phyloP scores from a whole-genome alignment of 2,113 vertebrate species.

The Gnathonemus echidnorhynchus region DNA sequence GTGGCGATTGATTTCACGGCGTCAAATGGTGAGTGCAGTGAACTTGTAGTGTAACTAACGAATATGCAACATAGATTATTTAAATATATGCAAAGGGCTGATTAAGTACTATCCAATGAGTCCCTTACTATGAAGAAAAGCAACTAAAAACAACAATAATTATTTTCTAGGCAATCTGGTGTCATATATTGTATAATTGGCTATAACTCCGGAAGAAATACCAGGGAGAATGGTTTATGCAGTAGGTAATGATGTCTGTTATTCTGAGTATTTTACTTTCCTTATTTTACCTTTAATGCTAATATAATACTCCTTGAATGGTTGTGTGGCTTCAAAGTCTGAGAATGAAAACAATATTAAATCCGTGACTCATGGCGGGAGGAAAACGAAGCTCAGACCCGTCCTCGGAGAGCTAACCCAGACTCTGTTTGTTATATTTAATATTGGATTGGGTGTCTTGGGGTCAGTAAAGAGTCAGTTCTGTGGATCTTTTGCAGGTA shows the following conservation, averaged over 20 bases:
- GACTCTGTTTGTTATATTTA: neutral
- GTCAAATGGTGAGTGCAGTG: slow-evolving; percentile 83
- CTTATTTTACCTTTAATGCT: neutral
- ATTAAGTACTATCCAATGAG: neutral
- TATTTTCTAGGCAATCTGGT: neutral
- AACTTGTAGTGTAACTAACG: neutral
- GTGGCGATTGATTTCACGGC: slow-evolving; percentile 98
- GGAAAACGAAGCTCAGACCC: neutral
- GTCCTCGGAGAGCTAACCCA: neutral
- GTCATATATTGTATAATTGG: neutral
- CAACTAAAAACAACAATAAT: neutral
- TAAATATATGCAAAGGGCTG: neutral
- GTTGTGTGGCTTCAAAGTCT: neutral
- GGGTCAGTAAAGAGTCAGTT: neutral
- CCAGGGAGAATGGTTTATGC: neutral
- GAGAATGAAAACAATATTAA: neutral
- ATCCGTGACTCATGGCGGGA: neutral
- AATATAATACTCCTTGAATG: neutral
- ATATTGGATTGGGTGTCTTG: neutral
- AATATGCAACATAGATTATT: neutral
- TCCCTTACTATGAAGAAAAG: neutral
- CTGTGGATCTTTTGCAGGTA: slow-evolving; percentile 52
- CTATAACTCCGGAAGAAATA: neutral
- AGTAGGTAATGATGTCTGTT: neutral
- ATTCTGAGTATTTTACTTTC: neutral